Conservation (phyloP, 2,113 vertebrate species). For the Syngnathus typhle region DNA sequence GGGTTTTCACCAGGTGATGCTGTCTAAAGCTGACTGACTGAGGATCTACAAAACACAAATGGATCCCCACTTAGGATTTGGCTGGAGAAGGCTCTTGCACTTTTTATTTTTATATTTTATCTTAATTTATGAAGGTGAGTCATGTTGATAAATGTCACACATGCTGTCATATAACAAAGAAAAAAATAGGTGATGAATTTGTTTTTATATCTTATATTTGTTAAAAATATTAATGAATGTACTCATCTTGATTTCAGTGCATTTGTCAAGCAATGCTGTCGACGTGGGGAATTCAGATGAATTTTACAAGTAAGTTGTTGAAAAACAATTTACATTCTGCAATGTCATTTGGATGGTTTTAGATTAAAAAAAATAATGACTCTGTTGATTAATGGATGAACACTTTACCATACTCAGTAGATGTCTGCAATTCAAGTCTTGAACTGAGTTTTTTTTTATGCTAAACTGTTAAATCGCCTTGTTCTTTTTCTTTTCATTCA, state of each 20-base stretch:
- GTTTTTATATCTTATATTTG: neutral
- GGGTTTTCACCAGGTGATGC: conserved; percentile 59
- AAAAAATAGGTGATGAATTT: neutral
- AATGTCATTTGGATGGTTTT: neutral
- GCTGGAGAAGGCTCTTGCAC: conserved; percentile 49
- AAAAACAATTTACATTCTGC: neutral
- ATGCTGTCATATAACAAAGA: neutral
- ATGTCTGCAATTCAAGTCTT: neutral
- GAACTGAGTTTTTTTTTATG: neutral
- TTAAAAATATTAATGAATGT: neutral
- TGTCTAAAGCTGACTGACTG: conserved; percentile 45
- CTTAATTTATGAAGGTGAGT: conserved; percentile 72
- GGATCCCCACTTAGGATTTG: conserved; percentile 62
- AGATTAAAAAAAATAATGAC: neutral
- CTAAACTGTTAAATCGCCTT: neutral
- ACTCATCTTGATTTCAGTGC: conserved; percentile 50
- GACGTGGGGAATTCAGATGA: conserved; percentile 55
- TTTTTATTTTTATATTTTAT: conserved; percentile 52
- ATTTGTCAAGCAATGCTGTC: conserved; percentile 55
- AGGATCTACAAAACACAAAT: conserved; percentile 63
- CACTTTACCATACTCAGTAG: neutral
- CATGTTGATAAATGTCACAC: neutral
- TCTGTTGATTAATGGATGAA: neutral
- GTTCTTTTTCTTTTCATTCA: neutral
- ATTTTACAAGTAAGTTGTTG: conserved; percentile 63